Evolutionary conservation across 2,797 vertebrate genomes (phyloP).

Genomic region (Philypnodon macrostomus): DNA sequence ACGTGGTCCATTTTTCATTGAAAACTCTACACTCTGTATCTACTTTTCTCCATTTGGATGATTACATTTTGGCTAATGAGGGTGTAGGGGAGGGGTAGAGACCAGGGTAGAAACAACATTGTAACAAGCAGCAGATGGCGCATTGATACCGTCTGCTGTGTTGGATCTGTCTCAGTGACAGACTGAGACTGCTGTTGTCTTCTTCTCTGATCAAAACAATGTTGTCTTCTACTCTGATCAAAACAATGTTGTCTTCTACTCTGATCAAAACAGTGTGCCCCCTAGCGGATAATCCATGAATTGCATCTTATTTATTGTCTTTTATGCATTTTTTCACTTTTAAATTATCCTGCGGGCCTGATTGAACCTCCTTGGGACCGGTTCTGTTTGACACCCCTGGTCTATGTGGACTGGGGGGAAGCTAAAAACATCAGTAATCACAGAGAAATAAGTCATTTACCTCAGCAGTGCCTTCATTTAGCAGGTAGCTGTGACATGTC

Average conservation of each 20-base stretch:
- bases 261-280: background rate
- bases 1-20: slow-evolving; percentile 18
- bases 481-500: no score
- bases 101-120: background rate
- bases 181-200: no score
- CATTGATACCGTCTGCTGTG: background rate
- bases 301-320: background rate
- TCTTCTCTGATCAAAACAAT: no score
- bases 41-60: slow-evolving; percentile 1
- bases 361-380: no score
- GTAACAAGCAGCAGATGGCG: slow-evolving; percentile 2
- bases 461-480: no score
- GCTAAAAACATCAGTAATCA: no score
- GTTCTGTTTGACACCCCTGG: no score
- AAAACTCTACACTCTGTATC: slow-evolving; percentile 21
- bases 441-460: no score
- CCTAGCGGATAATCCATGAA: background rate
- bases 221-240: no score
- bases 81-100: background rate
- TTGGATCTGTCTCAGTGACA: background rate
- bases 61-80: background rate
- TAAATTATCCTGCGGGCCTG: no score
- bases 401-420: no score
- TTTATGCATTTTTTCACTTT: no score
- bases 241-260: slow-evolving; percentile 1